These are phyloP conservation scores for Drosophila funebris DNA, from an alignment of 1,140 invertebrate genomes.

Conservation along the genomic window DNA sequence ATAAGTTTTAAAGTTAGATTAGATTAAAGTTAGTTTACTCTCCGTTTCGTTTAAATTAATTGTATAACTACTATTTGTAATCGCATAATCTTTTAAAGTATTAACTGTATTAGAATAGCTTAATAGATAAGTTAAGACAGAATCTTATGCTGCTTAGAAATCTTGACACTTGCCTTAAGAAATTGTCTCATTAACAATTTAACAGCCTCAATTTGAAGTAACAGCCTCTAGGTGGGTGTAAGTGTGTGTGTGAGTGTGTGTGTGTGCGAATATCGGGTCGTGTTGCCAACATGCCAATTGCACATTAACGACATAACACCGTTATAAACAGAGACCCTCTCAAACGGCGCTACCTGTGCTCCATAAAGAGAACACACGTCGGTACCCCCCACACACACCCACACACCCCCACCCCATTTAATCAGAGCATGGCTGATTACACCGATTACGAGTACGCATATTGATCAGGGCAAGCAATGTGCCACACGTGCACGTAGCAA, in stretches of 20 bases:
- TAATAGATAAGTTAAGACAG: not conserved
- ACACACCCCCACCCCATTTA: slow-evolving; percentile 30
- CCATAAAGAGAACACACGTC: not conserved
- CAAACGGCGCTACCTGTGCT: slow-evolving; percentile 5
- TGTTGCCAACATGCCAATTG: slow-evolving; percentile 81
- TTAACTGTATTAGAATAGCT: not conserved
- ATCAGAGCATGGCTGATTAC: slow-evolving; percentile 56
- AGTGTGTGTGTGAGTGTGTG: slow-evolving; percentile 8
- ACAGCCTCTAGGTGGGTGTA: slow-evolving; percentile 26
- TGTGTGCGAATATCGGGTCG: slow-evolving; percentile 37
- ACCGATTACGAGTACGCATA: slow-evolving; percentile 73
- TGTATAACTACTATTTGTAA: too few relatives aligned
- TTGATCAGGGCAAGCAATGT: slow-evolving; percentile 57
- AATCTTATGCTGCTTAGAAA: slow-evolving; percentile 2
- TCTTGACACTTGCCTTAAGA: slow-evolving; percentile 46
- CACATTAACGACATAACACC: slow-evolving; percentile 82
- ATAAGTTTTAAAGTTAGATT: too few relatives aligned
- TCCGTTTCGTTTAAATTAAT: too few relatives aligned
- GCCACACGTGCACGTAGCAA: slow-evolving; percentile 56
- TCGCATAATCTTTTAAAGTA: not conserved
- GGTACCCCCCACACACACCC: too few relatives aligned
- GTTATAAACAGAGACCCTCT: slow-evolving; percentile 64
- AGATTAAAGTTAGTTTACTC: too few relatives aligned
- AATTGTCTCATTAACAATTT: slow-evolving; percentile 78
- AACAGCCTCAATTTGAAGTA: slow-evolving; percentile 68